Evolutionary conservation across 2,888 invertebrate species (phyloP).

Genomic region (Drosophila cognata): DNA sequence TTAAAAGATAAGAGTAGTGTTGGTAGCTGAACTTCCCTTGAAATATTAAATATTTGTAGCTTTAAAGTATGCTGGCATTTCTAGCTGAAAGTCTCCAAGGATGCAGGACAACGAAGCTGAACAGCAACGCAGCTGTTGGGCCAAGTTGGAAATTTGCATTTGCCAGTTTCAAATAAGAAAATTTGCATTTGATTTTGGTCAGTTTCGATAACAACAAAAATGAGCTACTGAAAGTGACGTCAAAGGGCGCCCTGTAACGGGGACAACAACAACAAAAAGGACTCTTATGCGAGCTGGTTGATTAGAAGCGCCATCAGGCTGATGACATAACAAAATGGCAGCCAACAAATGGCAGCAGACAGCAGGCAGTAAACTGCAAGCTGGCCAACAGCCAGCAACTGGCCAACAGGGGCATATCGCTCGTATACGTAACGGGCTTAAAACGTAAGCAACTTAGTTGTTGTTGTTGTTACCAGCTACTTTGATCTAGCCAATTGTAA

Average conservation of each 20-base stretch:
- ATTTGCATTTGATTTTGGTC: conserved; percentile 22
- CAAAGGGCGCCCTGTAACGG: conserved; percentile 41
- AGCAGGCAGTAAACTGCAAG: neutral
- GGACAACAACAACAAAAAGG: conserved; percentile 19
- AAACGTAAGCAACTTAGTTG: neutral
- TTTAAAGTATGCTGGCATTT: neutral
- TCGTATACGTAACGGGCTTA: conserved; percentile 54
- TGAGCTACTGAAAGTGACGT: conserved; percentile 39
- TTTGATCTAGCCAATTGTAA: neutral
- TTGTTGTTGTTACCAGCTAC: conserved; percentile 8
- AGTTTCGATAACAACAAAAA: conserved; percentile 21
- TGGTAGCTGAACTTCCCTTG: neutral
- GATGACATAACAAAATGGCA: conserved; percentile 45
- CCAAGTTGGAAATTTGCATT: conserved; percentile 9
- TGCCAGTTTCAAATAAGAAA: conserved; percentile 12
- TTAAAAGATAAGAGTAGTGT: neutral
- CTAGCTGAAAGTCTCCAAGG: neutral
- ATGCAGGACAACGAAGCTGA: neutral
- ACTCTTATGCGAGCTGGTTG: conserved; percentile 33
- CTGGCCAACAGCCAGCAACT: conserved; percentile 13
- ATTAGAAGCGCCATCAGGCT: conserved; percentile 53
- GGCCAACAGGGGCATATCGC: conserved; percentile 5
- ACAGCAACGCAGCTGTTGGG: conserved; percentile 11
- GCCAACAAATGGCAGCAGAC: conserved; percentile 11
- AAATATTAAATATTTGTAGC: neutral